Base-by-base conservation (phyloP, 1,140 invertebrate species). In the Calycopis cecrops region DNA sequence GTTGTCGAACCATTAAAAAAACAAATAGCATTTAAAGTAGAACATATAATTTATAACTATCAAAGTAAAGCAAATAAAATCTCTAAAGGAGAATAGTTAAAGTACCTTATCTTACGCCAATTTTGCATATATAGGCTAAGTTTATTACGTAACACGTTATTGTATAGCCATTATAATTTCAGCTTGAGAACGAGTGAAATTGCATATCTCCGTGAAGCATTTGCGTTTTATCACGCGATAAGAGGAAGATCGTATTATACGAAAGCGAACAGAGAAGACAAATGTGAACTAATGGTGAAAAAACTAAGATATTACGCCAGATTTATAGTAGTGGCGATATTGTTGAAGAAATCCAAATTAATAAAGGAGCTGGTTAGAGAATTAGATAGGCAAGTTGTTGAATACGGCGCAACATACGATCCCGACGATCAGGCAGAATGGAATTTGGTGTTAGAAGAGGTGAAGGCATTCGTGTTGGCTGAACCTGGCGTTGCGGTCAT, bases 351-450 rank as follows among this genome's bases (percentile, higher is more conserved):
- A 81, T 96, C 98, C 92, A 97, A 98, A 87, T 88, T 98, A 62
- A 96, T 99, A 40, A 90, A 93, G 47, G 97, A 99, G 81, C 88
- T 99, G 57, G 94, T 98, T 38, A 92, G 94, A 87, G 97, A 98
- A 85, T 88, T 98, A 69, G 94, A 97, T 68, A 94, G 94, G 72
- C 94, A 96, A 84, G 95, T 96, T 85, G 94, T 96, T 76, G 97
- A 99, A 77, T 99, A 99, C 85, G 97, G 96, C 11, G 93, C 93
- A 70, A 96, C 95, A 14, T 91, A 99, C 88, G 96, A 99, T 85
- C 97, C 97, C 9, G 97, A 99, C 64, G 97, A 99, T 86, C 96
- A 98, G 79, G 90, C 97, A 65, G 97, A 99, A 87, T 99, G 98
- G 98, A 95, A 93, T 54, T 87, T 98, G 35, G 97, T 99, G 0